Percentiles rank a stretch among this genome's conserved stretches.
These are phyloP conservation scores for Agriopis marginaria DNA, from an alignment of 2,888 invertebrate genomes.

Conservation along the genomic window DNA sequence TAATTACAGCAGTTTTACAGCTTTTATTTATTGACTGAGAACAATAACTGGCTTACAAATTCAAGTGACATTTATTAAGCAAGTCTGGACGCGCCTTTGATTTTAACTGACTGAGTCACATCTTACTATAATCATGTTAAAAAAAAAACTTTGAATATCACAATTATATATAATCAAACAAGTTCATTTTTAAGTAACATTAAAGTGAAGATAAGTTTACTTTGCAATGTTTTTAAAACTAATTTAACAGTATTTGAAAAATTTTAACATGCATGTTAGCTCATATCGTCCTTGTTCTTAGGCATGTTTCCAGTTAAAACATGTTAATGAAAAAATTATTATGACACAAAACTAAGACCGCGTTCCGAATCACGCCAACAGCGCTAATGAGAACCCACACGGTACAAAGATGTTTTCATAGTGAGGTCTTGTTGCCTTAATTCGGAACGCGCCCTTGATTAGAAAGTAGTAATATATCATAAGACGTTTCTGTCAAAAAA, in stretches of 20 bases:
- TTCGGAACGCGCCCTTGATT: not conserved
- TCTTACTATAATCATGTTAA: not conserved
- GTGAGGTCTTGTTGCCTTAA: too few relatives aligned
- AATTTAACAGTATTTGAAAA: slow-evolving; percentile 2
- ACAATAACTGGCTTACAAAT: not conserved
- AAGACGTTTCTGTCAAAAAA: not conserved
- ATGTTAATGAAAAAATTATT: not conserved
- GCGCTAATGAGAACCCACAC: too few relatives aligned
- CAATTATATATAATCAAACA: not conserved
- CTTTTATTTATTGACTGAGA: not conserved
- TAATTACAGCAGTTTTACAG: not conserved
- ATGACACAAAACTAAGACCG: not conserved
- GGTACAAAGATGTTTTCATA: too few relatives aligned
- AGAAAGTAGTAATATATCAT: not conserved
- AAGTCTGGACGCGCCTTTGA: not conserved
- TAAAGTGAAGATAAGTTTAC: not conserved
- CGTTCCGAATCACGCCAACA: too few relatives aligned
- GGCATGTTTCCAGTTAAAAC: not conserved
- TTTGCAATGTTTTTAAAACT: not conserved
- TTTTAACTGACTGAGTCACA: not conserved
- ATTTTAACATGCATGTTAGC: not conserved
- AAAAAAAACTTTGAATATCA: slow-evolving; percentile 3
- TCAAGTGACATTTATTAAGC: not conserved
- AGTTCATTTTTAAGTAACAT: not conserved
- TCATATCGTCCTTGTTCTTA: not conserved